A percentile compares a stretch with the other conserved stretches of the same genome.
phyloP scores from a whole-genome alignment of 2,113 vertebrate genomes.

The Myotis lucifugus region DNA sequence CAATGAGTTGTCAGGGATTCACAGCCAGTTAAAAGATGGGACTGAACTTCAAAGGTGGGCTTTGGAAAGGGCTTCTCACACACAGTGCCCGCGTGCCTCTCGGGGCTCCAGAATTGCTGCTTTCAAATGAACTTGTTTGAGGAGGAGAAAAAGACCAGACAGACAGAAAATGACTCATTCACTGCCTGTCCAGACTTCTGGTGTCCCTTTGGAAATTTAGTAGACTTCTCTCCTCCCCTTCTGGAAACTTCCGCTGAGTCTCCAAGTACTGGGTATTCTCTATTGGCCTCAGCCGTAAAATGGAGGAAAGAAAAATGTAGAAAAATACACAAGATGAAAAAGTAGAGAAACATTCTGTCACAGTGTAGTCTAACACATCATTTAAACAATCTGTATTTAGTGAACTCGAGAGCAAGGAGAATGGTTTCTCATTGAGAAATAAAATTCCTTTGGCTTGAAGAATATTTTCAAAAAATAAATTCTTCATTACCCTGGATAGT shows the following conservation, averaged over 20 bases:
- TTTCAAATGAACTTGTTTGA: constrained; percentile 16
- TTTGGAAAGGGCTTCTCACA: neutral
- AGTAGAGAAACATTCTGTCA: neutral
- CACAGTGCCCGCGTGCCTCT: neutral
- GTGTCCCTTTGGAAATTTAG: neutral
- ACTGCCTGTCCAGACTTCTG: neutral
- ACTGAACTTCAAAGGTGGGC: neutral
- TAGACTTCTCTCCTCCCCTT: constrained; percentile 8
- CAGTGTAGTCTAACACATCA: neutral
- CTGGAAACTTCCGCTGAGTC: constrained; percentile 8
- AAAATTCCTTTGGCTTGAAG: constrained; percentile 53
- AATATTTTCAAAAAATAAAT: constrained; percentile 56
- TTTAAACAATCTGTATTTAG: neutral
- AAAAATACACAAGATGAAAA: constrained; percentile 23
- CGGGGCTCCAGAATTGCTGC: neutral
- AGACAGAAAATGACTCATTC: neutral
- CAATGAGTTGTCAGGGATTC: neutral
- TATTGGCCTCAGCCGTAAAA: neutral
- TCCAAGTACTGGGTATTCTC: neutral
- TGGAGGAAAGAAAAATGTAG: neutral
- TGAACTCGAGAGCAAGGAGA: constrained; percentile 5
- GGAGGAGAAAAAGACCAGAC: neutral
- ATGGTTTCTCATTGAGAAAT: constrained; percentile 58
- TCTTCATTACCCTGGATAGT: constrained; percentile 42
- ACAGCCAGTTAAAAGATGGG: neutral